These are phyloP conservation scores for Cardiocondyla obscurior DNA, from an alignment of 1,140 invertebrate genomes.

Conservation along the genomic window DNA sequence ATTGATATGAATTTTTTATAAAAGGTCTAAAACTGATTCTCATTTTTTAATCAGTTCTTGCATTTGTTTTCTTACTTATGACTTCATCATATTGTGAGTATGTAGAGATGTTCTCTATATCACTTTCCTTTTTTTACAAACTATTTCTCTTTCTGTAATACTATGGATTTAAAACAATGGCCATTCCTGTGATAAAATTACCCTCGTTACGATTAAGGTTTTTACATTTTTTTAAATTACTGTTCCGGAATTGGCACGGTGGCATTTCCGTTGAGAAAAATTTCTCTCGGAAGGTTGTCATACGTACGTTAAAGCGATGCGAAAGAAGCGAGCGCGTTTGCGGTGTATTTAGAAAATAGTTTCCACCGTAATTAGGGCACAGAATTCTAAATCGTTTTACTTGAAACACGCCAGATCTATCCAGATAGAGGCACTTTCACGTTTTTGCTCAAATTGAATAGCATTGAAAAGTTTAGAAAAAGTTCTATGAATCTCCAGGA, in stretches of 20 bases:
- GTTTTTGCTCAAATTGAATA: constrained; percentile 26
- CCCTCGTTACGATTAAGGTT: constrained; percentile 73
- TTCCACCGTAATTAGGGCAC: constrained; percentile 32
- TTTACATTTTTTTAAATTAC: too few relatives aligned
- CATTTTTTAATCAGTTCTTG: too few relatives aligned
- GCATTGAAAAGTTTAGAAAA: constrained; percentile 28
- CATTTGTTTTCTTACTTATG: too few relatives aligned
- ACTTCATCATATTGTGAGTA: too few relatives aligned
- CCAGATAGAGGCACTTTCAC: constrained; percentile 27
- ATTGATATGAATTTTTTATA: too few relatives aligned
- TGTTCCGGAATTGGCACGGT: constrained; percentile 11
- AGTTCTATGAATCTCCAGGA: constrained; percentile 19
- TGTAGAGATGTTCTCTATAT: too few relatives aligned
- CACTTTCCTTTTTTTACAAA: not conserved
- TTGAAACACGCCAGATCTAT: not conserved
- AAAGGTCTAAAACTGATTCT: too few relatives aligned
- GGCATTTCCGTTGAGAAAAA: constrained; percentile 55
- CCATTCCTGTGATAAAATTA: constrained; percentile 73
- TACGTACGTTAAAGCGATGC: constrained; percentile 20
- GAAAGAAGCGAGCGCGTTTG: not conserved
- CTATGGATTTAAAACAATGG: constrained; percentile 70
- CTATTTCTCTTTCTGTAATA: not conserved
- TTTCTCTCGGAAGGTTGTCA: constrained; percentile 55
- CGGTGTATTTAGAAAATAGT: constrained; percentile 24
- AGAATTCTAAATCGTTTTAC: constrained; percentile 32